Evolutionary conservation across 1,140 invertebrate species (phyloP).

Genomic region (Neomicropteryx cornuta): DNA sequence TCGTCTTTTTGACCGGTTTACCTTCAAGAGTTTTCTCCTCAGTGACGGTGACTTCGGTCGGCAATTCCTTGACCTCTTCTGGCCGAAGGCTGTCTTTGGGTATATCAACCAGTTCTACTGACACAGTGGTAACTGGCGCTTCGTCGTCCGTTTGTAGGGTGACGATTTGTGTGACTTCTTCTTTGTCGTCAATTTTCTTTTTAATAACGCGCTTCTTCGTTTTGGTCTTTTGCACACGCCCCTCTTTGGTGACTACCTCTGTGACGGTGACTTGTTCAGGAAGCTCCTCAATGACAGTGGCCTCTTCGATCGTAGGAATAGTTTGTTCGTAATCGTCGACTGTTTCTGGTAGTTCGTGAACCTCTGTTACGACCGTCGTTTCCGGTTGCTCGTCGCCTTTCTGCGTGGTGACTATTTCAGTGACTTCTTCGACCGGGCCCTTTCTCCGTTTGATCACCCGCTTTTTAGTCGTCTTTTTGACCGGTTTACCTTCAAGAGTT

Average conservation of each 20-base stretch:
- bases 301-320: constrained; percentile 8
- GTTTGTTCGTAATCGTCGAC: constrained; percentile 1
- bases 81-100: constrained; percentile 7
- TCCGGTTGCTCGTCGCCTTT: constrained; percentile 13
- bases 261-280: constrained; percentile 18
- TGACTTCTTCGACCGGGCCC: constrained; percentile 8
- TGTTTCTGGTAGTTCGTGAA: constrained; percentile 7
- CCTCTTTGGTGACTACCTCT: constrained; percentile 16
- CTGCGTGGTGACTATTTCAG: constrained; percentile 16
- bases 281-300: constrained; percentile 20
- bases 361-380: constrained; percentile 10
- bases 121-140: constrained; percentile 6
- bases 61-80: not conserved
- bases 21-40: constrained; percentile 13
- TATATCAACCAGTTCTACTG: constrained; percentile 12
- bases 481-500: constrained; percentile 14
- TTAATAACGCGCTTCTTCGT: constrained; percentile 20
- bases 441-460: constrained; percentile 11
- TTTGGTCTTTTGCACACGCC: constrained; percentile 19
- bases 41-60: constrained; percentile 9
- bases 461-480: constrained; percentile 13
- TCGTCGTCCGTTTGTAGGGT: constrained; percentile 18
- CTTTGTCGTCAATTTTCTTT: constrained; percentile 24
- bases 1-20: constrained; percentile 13
- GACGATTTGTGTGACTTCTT: constrained; percentile 28